Percentiles rank a stretch among this genome's conserved stretches.
These are phyloP conservation scores for Acromyrmex echinatior DNA, from an alignment of 1,140 invertebrate genomes.

Conservation along the genomic window DNA sequence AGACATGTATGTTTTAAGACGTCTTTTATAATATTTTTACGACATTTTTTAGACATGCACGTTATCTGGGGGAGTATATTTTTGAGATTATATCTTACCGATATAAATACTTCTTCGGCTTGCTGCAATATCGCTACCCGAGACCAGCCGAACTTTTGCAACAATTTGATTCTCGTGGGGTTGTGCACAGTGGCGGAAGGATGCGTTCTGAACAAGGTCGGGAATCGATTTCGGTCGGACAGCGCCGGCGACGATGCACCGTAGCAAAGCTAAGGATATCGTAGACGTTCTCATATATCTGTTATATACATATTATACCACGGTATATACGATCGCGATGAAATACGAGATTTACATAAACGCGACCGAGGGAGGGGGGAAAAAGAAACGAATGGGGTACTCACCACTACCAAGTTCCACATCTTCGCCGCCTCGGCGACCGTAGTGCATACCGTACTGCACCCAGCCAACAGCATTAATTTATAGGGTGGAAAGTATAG, in stretches of 20 bases:
- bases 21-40: no score
- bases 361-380: not conserved
- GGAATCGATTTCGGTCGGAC: slow-evolving; percentile 98
- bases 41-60: no score
- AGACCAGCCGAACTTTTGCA: slow-evolving; percentile 99
- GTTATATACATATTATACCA: not conserved
- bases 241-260: slow-evolving; percentile 99
- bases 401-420: slow-evolving; percentile 99
- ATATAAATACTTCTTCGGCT: slow-evolving; percentile 99
- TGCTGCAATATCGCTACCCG: slow-evolving; percentile 98
- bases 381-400: slow-evolving; percentile 78
- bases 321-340: not conserved
- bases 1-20: no score
- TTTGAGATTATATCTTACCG: slow-evolving; percentile 88
- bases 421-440: slow-evolving; percentile 99
- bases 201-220: slow-evolving; percentile 99
- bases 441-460: slow-evolving; percentile 99
- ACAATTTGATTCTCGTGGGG: slow-evolving; percentile 98
- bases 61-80: not conserved
- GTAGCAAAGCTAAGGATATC: slow-evolving; percentile 94
- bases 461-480: slow-evolving; percentile 98
- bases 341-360: not conserved
- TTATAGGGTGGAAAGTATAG: slow-evolving; percentile 98
- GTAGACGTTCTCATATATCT: not conserved
- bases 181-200: slow-evolving; percentile 99